Evolutionary conservation across 1,140 invertebrate species (phyloP).

Genomic region (Drosophila lacertosa): DNA sequence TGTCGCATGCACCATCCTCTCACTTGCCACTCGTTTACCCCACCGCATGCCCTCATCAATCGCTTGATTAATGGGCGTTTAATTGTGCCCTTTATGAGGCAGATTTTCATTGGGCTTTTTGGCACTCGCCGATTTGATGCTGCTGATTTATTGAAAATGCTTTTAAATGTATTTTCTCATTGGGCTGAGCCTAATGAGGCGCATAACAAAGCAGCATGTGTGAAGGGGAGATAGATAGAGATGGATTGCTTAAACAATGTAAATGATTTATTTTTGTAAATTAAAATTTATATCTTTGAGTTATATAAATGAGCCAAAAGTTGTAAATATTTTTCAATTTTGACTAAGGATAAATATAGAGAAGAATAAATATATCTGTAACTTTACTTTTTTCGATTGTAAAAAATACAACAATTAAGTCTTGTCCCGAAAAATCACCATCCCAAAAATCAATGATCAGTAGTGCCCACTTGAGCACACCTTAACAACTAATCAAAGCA

Average conservation of each 20-base stretch:
- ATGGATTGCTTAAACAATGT: too few species aligned
- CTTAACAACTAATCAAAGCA: conserved; percentile 72
- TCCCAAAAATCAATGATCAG: too few species aligned
- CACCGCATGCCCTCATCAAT: conserved; percentile 37
- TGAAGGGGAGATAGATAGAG: too few species aligned
- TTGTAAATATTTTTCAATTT: too few species aligned
- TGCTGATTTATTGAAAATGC: conserved; percentile 37
- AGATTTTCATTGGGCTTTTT: neutral
- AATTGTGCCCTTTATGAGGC: conserved; percentile 59
- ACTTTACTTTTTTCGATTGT: too few species aligned
- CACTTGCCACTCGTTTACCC: too few species aligned
- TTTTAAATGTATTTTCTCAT: neutral
- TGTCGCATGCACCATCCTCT: neutral
- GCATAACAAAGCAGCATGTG: neutral
- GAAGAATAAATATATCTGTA: too few species aligned
- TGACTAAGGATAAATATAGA: too few species aligned
- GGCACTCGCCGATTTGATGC: neutral
- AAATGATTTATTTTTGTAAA: neutral
- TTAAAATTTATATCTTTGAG: too few species aligned
- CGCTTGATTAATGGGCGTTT: conserved; percentile 70
- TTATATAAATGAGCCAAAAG: too few species aligned
- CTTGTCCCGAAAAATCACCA: neutral
- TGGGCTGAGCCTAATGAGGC: conserved; percentile 11
- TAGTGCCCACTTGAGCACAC: neutral
- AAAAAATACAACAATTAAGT: neutral